Evolutionary conservation across 2,113 vertebrate species (phyloP).

Genomic region (Sorex araneus): DNA sequence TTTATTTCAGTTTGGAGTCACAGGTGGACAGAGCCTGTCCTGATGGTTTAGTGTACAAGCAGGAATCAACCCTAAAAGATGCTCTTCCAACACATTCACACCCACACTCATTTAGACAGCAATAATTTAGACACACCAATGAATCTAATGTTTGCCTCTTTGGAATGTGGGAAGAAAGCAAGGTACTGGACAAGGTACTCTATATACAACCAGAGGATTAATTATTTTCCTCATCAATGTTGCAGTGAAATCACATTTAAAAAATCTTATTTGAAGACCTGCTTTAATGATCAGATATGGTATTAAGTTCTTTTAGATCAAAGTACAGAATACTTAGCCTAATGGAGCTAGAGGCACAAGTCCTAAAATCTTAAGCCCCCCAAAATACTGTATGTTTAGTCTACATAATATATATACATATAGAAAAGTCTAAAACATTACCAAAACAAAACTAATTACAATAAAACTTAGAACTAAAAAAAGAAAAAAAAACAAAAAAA

Average conservation of each 20-base stretch:
- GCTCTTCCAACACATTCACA: not conserved
- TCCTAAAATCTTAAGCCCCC: no score
- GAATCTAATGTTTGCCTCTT: not conserved
- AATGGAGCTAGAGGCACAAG: not conserved
- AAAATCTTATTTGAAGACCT: not conserved
- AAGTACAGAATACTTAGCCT: not conserved
- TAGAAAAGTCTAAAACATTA: no score
- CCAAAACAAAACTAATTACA: no score
- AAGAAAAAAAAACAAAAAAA: no score
- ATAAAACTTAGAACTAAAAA: no score
- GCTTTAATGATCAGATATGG: not conserved
- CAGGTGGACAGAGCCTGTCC: not conserved
- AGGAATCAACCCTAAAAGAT: not conserved
- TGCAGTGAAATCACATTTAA: not conserved
- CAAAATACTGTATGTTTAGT: no score
- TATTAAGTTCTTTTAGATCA: conserved; percentile 12
- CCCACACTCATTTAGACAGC: not conserved
- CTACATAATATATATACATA: no score
- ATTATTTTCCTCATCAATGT: not conserved
- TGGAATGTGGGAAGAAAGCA: not conserved
- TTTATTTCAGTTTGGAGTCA: not conserved
- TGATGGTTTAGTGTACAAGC: not conserved
- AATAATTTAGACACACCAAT: not conserved
- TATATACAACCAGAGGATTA: not conserved
- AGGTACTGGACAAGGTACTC: not conserved